Evolutionary conservation across 2,888 invertebrate species (phyloP), one percentile per base, ranked within the genome.

Genomic region (Pandemis cinnamomeana): DNA sequence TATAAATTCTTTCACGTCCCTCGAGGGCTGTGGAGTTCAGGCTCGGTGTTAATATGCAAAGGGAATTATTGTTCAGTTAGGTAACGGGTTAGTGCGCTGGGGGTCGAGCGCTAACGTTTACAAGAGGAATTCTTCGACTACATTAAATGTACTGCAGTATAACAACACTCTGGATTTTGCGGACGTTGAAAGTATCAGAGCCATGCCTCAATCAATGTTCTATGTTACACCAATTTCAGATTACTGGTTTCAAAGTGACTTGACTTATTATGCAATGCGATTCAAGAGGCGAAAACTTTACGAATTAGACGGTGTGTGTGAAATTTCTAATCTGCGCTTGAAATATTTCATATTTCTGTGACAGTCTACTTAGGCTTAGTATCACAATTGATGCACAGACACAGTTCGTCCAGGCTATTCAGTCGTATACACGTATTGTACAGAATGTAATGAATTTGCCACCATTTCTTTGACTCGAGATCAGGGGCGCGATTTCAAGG

Each of bases 1-100:
- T 73, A 70, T 64, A 70, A 64, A 73, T 70, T 73, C 69, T 69
- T 69, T 51, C 44, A 44, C 51, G 44, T 64, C 69, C 58, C 73
- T 36, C 0, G 63, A 60, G 68, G 2, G 71, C 66, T 13, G 46
- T 44, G 13, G 42, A 51, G 36, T 46, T 53, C 36, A 8, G 51
- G 13, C 27, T 48, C n/a, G 55, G 46, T 55, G 64, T 71, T 72
- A 69, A 69, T 69, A 72, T 68, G 53, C 72, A 67, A 7, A 13
- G 63, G 53, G 20, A 64, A 64, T 72, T 68, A 58, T 71, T 64
- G 72, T 58, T 15, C 10, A 55, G 69, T 63, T 67, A 67, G 48
- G 48, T 6, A 64, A 63, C 63, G 72, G 68, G 46, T 64, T 68
- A 20, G 15, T 48, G 61, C 55, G 13, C n/a, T 62, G 27, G 4